These are phyloP conservation scores for Microplitis demolitor DNA, from an alignment of 1,140 invertebrate species.

Conservation along the genomic window DNA sequence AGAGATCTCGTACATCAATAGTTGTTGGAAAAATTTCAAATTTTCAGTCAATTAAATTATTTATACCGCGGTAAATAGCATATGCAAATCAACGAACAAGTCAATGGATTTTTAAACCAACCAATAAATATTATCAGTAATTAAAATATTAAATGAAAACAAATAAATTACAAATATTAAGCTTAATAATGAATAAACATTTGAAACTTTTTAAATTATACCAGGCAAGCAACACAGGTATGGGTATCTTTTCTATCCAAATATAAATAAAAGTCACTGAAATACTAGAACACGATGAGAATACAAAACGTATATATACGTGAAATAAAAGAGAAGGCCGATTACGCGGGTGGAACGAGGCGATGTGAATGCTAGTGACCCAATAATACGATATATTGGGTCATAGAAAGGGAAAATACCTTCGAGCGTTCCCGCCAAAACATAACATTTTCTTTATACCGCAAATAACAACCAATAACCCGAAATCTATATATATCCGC, in stretches of 20 bases:
- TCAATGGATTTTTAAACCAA: no score
- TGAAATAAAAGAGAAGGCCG: neutral
- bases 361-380: conserved; percentile 55
- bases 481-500: neutral
- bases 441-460: conserved; percentile 31
- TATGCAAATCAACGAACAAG: no score
- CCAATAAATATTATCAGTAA: no score
- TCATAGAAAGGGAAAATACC: conserved; percentile 60
- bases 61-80: no score
- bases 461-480: neutral
- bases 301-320: neutral
- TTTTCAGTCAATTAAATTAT: no score
- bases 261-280: neutral
- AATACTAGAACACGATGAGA: neutral
- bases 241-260: neutral
- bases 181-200: no score
- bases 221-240: no score
- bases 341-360: conserved; percentile 32
- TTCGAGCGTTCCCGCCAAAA: conserved; percentile 51
- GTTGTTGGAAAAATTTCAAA: no score
- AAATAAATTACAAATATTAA: no score
- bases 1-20: no score
- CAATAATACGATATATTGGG: conserved; percentile 53
- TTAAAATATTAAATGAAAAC: no score
- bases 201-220: no score